Evolutionary conservation across 2,113 vertebrate species (phyloP).

Genomic region (Pachycephala philippinensis): DNA sequence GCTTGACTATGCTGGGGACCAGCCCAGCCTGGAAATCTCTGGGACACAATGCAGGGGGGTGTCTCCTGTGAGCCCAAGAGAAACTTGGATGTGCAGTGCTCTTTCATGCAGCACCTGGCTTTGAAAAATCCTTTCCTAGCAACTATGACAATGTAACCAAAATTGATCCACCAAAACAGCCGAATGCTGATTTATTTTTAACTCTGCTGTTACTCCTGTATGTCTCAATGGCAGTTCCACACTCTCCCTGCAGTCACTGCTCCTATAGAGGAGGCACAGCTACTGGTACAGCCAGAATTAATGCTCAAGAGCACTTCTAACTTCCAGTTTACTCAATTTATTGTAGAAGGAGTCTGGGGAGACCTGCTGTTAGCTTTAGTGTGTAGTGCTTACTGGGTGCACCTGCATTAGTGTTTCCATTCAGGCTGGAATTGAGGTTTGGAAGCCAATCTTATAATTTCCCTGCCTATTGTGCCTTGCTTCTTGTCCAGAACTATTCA

Average conservation of each 20-base stretch:
- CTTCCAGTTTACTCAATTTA: not conserved
- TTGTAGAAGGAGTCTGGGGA: not conserved
- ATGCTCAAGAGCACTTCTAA: not conserved
- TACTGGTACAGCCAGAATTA: not conserved
- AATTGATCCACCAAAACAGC: not conserved
- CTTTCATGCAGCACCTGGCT: not conserved
- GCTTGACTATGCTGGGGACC: not conserved
- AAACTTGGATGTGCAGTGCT: not conserved
- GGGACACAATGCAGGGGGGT: too few species aligned
- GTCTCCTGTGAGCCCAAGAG: not conserved
- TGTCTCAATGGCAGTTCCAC: not conserved
- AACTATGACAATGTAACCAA: not conserved
- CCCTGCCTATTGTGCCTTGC: not conserved
- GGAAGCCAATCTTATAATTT: not conserved
- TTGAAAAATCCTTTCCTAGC: not conserved
- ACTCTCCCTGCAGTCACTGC: not conserved
- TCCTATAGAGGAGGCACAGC: accelerated
- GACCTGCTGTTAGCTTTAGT: not conserved
- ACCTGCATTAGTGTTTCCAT: not conserved
- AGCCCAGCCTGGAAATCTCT: not conserved
- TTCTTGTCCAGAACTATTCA: not conserved
- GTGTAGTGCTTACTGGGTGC: not conserved
- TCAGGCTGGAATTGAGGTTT: not conserved
- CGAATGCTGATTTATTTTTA: not conserved
- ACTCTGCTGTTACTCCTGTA: not conserved